Conservation (phyloP, 2,888 invertebrate species). For the Dichetophora obliterata region DNA sequence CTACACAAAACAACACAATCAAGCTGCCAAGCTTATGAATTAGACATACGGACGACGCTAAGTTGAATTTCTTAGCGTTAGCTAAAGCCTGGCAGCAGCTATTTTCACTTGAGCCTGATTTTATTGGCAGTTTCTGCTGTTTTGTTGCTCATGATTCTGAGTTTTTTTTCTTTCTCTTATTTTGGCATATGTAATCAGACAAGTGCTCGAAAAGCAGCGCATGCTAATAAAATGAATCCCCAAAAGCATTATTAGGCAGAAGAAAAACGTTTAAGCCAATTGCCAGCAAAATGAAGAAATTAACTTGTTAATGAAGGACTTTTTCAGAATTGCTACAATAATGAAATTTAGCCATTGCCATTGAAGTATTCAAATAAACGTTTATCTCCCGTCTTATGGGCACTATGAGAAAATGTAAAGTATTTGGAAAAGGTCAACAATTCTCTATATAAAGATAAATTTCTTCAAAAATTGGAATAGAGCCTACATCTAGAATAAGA, state of each 20-base stretch:
- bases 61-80: background rate
- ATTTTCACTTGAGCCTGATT: background rate
- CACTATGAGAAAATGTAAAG: too few relatives aligned
- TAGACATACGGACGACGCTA: slow-evolving; percentile 13
- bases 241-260: too few relatives aligned
- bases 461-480: too few relatives aligned
- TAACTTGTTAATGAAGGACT: slow-evolving; percentile 43
- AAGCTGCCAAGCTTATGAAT: background rate
- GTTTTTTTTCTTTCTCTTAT: too few relatives aligned
- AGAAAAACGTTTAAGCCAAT: slow-evolving; percentile 33
- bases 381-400: too few relatives aligned
- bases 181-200: too few relatives aligned
- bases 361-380: too few relatives aligned
- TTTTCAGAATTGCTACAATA: background rate
- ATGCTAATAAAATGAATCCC: too few relatives aligned
- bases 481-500: too few relatives aligned
- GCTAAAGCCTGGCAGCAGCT: slow-evolving; percentile 1
- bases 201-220: too few relatives aligned
- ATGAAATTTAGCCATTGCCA: background rate
- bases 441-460: background rate
- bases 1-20: too few relatives aligned
- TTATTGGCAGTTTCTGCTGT: background rate
- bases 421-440: too few relatives aligned
- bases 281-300: slow-evolving; percentile 53
- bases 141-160: background rate